Evolutionary conservation across 1,140 invertebrate species (phyloP).

Genomic region (Zaprionus taronus): DNA sequence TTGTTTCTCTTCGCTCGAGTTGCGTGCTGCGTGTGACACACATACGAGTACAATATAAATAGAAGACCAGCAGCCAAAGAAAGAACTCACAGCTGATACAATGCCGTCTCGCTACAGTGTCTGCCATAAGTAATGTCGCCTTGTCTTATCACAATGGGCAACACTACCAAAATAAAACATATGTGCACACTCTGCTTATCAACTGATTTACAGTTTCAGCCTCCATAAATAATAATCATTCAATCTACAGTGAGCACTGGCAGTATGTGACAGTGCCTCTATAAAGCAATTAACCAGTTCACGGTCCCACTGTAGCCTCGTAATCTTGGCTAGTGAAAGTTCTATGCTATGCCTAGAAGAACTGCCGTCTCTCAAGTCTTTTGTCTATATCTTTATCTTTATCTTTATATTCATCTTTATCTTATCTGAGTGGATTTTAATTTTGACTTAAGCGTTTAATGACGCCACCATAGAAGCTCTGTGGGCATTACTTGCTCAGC

Average conservation of each 20-base stretch:
- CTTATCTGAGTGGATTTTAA: not conserved
- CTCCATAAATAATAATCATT: constrained; percentile 2
- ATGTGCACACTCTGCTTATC: constrained; percentile 1
- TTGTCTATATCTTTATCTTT: not conserved
- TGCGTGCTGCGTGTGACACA: constrained; percentile 8
- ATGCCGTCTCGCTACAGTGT: not conserved
- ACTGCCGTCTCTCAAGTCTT: not conserved
- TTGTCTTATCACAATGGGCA: constrained; percentile 23
- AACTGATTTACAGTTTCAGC: not conserved
- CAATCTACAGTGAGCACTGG: not conserved
- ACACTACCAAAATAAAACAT: not conserved
- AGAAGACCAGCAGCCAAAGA: constrained; percentile 3
- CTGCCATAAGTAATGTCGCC: not conserved
- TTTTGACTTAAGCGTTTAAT: constrained; percentile 2
- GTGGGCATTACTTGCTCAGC: not conserved
- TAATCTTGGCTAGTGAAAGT: constrained; percentile 13
- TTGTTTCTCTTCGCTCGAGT: constrained; percentile 5
- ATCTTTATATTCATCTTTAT: not conserved
- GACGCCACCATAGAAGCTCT: not conserved
- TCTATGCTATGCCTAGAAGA: not conserved
- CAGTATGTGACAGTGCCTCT: not conserved
- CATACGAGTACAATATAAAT: constrained; percentile 4
- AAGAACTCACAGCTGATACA: constrained; percentile 35
- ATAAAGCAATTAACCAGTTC: too few species aligned
- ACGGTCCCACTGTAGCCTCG: not conserved